Conservation (phyloP, 2,797 vertebrate species). For the Falco biarmicus region DNA sequence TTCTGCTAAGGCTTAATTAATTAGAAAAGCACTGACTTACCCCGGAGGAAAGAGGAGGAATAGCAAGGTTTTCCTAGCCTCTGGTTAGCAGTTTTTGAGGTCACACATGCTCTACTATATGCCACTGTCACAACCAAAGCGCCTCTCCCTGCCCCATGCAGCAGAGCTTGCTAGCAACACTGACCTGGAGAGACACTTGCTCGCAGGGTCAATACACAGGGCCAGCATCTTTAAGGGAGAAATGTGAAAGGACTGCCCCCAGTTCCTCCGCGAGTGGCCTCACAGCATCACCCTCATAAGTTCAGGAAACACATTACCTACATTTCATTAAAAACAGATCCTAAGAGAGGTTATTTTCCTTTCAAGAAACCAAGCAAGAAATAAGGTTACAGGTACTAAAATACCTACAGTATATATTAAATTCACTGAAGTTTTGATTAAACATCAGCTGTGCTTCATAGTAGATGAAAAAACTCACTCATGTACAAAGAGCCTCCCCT, state of each 20-base stretch:
- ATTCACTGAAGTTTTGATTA: conserved; percentile 54
- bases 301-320: conserved; percentile 3
- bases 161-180: not conserved
- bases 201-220: not conserved
- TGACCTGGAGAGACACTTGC: not conserved
- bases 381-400: conserved; percentile 51
- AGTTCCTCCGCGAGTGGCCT: not conserved
- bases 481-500: not conserved
- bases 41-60: not conserved
- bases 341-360: conserved; percentile 37
- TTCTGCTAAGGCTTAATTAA: not conserved
- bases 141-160: no score
- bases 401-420: conserved; percentile 44
- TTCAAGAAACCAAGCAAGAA: conserved; percentile 55
- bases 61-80: not conserved
- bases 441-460: not conserved
- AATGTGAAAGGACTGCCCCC: not conserved
- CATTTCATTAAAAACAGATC: conserved; percentile 52
- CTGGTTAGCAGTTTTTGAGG: not conserved
- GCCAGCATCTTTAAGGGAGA: not conserved
- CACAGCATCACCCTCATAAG: not conserved
- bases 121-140: accelerated
- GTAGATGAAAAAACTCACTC: not conserved
- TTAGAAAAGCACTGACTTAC: not conserved
- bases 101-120: accelerated